Conservation (phyloP, 2,113 vertebrate species). For the Choloepus hoffmanni region DNA sequence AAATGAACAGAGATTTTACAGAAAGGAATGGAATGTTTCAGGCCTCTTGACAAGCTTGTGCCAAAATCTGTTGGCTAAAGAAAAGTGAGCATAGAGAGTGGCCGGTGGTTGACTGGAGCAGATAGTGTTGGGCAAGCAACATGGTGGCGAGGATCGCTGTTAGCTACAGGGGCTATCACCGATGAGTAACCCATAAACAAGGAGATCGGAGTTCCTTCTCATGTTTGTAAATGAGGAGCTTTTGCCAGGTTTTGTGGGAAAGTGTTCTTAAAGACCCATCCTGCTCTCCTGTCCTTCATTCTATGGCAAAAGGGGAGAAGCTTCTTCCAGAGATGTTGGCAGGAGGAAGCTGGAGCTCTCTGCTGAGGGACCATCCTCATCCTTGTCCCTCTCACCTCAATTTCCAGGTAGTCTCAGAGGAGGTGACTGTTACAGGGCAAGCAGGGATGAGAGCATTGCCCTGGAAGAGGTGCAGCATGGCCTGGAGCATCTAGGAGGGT, state of each 20-base stretch:
- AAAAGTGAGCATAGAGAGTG: neutral
- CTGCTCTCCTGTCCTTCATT: neutral
- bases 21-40: neutral
- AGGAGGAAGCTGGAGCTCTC: neutral
- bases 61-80: conserved; percentile 41
- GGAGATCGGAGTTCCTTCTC: neutral
- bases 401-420: neutral
- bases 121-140: neutral
- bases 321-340: neutral
- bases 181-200: neutral
- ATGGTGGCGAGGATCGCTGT: neutral
- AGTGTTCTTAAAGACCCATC: neutral
- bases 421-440: neutral
- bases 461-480: neutral
- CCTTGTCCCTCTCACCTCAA: neutral
- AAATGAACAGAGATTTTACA: conserved; percentile 4
- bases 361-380: neutral
- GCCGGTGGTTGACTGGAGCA: conserved; percentile 29
- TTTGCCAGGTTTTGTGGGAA: neutral
- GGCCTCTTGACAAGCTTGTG: neutral
- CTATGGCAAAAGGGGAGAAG: neutral
- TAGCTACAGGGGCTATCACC: neutral
- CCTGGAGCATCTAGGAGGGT: neutral
- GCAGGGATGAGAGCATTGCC: neutral
- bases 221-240: neutral